A percentile compares a stretch with the other conserved stretches of the same genome.
These are phyloP conservation scores for Chymomyza costata DNA, from an alignment of 1,140 invertebrate species.

Conservation along the genomic window DNA sequence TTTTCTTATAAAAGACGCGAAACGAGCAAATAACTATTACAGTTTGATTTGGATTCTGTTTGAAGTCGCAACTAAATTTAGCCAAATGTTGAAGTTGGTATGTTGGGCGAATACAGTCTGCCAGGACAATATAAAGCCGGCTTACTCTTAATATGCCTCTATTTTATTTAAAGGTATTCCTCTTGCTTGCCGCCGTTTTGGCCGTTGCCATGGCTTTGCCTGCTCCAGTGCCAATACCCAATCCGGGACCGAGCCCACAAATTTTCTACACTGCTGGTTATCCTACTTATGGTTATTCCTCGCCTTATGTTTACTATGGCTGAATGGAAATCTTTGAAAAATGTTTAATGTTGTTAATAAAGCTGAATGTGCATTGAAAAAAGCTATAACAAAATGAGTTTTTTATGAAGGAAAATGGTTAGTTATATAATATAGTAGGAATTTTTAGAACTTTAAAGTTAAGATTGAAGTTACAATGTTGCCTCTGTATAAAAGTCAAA, in stretches of 20 bases:
- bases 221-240: slow-evolving; percentile 40
- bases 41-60: slow-evolving; percentile 41
- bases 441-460: too few relatives aligned
- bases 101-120: too few relatives aligned
- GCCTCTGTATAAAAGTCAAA: too few relatives aligned
- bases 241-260: slow-evolving; percentile 51
- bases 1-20: slow-evolving; percentile 38
- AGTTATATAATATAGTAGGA: too few relatives aligned
- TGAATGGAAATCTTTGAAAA: too few relatives aligned
- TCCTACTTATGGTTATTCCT: slow-evolving; percentile 50
- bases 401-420: too few relatives aligned
- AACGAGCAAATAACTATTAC: slow-evolving; percentile 22
- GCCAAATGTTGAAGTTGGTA: slow-evolving; percentile 63
- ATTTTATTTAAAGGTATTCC: slow-evolving; percentile 39
- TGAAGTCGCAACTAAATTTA: slow-evolving; percentile 25
- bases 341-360: too few relatives aligned
- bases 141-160: background rate
- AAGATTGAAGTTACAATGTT: too few relatives aligned
- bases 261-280: slow-evolving; percentile 48
- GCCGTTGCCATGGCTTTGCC: slow-evolving; percentile 50
- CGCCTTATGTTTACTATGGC: slow-evolving; percentile 57
- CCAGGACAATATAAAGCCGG: background rate
- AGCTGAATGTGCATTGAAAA: too few relatives aligned
- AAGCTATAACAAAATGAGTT: too few relatives aligned
- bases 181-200: slow-evolving; percentile 50